Base-by-base conservation (phyloP, 1,140 invertebrate species). In the Drosophila baimaii region DNA sequence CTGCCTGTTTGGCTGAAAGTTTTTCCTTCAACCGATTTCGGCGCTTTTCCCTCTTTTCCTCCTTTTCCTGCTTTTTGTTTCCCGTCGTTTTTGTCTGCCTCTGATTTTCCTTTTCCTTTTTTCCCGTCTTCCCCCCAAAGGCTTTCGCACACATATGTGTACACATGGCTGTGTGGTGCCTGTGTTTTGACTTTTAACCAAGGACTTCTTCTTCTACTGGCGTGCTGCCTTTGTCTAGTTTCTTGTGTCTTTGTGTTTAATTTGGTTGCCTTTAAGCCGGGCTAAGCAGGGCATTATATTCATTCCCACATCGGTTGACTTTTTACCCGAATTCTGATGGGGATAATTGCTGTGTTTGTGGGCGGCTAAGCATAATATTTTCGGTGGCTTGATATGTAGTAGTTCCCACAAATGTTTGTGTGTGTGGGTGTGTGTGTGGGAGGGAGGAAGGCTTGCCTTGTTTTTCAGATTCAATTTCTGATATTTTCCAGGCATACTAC, bases 151-250 rank as follows among this genome's bases (percentile, higher is more conserved):
- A 46, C 49, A 63, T 65, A 43, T 64, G 55, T 17, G 47, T 13
- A 21, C 31, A 12, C 25, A 19, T 51, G 25, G 25, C 19, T 51
- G 47, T 23, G 23, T 13, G 5, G 44, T 46, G 35, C 21, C 57
- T 33, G 73, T 55, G 29, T 58, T 62, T 72, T 54, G 73, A 77
- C 70, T 81, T 71, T 63, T 82, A 79, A 79, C 80, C 69, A 71
- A 54, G 65, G 19, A 58, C 39, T 71, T 71, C 43, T n/a, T n/a
- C n/a, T n/a, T n/a, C n/a, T n/a, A n/a, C n/a, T 49, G 41, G 52
- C 41, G 33, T 47, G 52, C 51, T n/a, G n/a, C n/a, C n/a, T 39
- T 71, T 72, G 69, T 49, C 69, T 71, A 72, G 62, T 69, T 69
- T 54, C 46, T 57, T 69, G 51, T 19, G 63, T 39, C 25, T 70